Evolutionary conservation across 2,888 invertebrate genomes (phyloP).

Genomic region (Xestia sexstrigata): DNA sequence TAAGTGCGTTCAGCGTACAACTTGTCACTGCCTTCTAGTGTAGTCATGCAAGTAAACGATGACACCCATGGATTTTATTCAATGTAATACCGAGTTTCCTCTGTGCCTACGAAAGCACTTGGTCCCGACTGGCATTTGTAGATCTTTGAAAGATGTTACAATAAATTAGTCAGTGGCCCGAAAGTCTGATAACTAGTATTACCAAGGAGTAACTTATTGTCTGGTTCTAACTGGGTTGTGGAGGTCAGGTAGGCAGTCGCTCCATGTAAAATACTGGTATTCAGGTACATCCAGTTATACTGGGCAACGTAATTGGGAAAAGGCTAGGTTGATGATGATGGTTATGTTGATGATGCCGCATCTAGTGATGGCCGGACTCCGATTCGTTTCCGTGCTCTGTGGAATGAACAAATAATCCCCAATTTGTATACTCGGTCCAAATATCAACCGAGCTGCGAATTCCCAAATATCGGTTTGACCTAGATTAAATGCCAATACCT

Average conservation of each 20-base stretch:
- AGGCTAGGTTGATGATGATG: background rate
- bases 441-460: conserved; percentile 65
- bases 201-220: background rate
- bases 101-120: background rate
- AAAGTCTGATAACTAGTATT: background rate
- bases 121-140: background rate
- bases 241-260: background rate
- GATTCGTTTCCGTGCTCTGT: background rate
- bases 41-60: background rate
- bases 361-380: background rate
- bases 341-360: background rate
- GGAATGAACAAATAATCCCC: conserved; percentile 55
- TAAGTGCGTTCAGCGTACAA: background rate
- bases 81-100: background rate
- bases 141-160: background rate
- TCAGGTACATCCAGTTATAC: background rate
- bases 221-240: background rate
- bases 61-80: background rate
- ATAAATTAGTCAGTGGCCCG: background rate
- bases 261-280: background rate
- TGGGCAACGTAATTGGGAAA: background rate
- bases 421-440: conserved; percentile 64
- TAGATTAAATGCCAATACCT: conserved; percentile 74
- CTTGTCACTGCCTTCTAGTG: background rate
- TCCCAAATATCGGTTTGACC: conserved; percentile 78